Conservation (phyloP, 2,797 vertebrate species). For the Danio albolineatus region DNA sequence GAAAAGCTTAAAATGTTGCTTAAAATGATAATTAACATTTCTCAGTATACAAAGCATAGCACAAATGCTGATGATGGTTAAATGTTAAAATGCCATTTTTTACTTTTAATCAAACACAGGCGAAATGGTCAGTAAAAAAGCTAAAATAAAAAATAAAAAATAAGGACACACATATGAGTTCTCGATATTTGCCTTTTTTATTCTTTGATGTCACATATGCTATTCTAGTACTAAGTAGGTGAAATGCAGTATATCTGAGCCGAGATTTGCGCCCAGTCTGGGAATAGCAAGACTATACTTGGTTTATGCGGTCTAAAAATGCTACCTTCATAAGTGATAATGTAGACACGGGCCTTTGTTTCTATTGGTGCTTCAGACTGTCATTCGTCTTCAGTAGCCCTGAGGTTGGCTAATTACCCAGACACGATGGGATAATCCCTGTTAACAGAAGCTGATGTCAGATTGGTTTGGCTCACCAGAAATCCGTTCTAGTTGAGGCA, state of each 20-base stretch:
- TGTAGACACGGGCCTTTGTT: constrained; percentile 61
- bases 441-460: constrained; percentile 46
- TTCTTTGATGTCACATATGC: background rate
- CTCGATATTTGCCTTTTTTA: background rate
- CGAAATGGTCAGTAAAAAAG: no score
- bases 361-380: constrained; percentile 68
- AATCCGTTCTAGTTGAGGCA: constrained; percentile 6
- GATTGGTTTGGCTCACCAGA: constrained; percentile 33
- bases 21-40: no score
- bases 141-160: no score
- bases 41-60: no score
- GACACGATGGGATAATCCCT: constrained; percentile 66
- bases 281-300: constrained; percentile 54
- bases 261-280: background rate
- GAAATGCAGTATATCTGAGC: background rate
- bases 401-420: constrained; percentile 61
- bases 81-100: no score
- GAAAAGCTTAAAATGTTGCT: no score
- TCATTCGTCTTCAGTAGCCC: constrained; percentile 55
- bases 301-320: constrained; percentile 57
- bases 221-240: constrained; percentile 1
- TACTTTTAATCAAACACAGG: no score
- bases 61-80: no score
- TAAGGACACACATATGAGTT: no score
- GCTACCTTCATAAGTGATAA: constrained; percentile 46